A percentile compares a stretch with the other conserved stretches of the same genome.
These are phyloP conservation scores for Cecidostiba fungosa DNA, from an alignment of 2,888 invertebrate species.

Conservation along the genomic window DNA sequence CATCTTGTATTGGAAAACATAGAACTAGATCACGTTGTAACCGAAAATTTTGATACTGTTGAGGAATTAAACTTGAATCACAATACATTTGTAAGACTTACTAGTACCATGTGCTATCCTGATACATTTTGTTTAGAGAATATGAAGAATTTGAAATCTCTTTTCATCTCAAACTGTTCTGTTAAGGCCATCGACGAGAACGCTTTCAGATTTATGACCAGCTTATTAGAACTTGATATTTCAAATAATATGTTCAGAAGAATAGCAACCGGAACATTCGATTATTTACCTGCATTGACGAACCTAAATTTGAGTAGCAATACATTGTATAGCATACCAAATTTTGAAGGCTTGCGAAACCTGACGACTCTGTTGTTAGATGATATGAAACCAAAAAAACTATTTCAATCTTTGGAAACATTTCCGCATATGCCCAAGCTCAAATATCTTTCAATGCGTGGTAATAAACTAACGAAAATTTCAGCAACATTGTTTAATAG, in stretches of 20 bases:
- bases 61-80: conserved; percentile 30
- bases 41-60: conserved; percentile 9
- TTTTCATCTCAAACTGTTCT: conserved; percentile 40
- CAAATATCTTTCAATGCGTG: conserved; percentile 40
- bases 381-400: conserved; percentile 23
- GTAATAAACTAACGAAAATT: conserved; percentile 42
- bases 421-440: conserved; percentile 36
- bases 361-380: conserved; percentile 40
- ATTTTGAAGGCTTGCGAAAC: conserved; percentile 36
- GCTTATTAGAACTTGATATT: conserved; percentile 41
- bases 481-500: conserved; percentile 34
- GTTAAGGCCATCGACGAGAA: conserved; percentile 28
- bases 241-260: conserved; percentile 23
- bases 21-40: conserved; percentile 17
- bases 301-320: conserved; percentile 43
- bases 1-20: conserved; percentile 43
- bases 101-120: conserved; percentile 23
- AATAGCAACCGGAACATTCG: conserved; percentile 29
- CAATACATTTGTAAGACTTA: conserved; percentile 32
- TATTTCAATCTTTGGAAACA: conserved; percentile 2
- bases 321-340: conserved; percentile 30
- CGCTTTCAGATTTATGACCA: conserved; percentile 35
- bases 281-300: conserved; percentile 24
- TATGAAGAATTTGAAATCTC: conserved; percentile 42
- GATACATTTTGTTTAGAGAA: conserved; percentile 38